Percentiles rank a stretch among this genome's conserved stretches.
phyloP scores from a whole-genome alignment of 2,113 vertebrate species.

The Sphaerodactylus townsendi region DNA sequence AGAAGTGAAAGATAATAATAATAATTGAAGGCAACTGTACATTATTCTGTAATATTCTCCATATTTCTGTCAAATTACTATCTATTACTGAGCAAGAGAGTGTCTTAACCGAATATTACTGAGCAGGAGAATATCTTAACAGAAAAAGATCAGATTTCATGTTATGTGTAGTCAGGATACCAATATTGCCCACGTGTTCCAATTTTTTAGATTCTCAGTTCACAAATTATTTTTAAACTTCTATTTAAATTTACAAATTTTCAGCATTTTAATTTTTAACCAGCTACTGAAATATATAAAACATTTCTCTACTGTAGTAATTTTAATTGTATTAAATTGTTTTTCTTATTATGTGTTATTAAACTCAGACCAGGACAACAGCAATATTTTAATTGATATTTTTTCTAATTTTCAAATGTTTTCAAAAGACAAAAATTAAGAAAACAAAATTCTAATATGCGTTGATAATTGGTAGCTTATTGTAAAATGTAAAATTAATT shows the following conservation, averaged over 20 bases:
- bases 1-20: constrained; percentile 17
- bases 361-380: constrained; percentile 54
- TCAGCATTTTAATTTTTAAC: constrained; percentile 54
- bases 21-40: constrained; percentile 25
- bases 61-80: background rate
- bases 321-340: constrained; percentile 60
- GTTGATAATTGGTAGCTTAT: constrained; percentile 24
- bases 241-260: constrained; percentile 58
- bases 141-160: constrained; percentile 24
- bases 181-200: constrained; percentile 27
- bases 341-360: constrained; percentile 49
- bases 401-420: constrained; percentile 46
- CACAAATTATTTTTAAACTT: constrained; percentile 38
- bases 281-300: constrained; percentile 53
- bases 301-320: constrained; percentile 45
- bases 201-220: constrained; percentile 43
- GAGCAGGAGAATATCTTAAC: constrained; percentile 6
- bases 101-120: background rate
- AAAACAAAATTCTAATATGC: constrained; percentile 39
- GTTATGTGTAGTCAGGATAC: constrained; percentile 18
- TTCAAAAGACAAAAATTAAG: constrained; percentile 35
- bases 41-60: background rate
- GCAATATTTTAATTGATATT: constrained; percentile 58
- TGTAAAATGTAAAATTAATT: constrained; percentile 45
- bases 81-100: constrained; percentile 21